phyloP scores from a whole-genome alignment of 2,797 vertebrate species.

The Helicolenus hilgendorfi region DNA sequence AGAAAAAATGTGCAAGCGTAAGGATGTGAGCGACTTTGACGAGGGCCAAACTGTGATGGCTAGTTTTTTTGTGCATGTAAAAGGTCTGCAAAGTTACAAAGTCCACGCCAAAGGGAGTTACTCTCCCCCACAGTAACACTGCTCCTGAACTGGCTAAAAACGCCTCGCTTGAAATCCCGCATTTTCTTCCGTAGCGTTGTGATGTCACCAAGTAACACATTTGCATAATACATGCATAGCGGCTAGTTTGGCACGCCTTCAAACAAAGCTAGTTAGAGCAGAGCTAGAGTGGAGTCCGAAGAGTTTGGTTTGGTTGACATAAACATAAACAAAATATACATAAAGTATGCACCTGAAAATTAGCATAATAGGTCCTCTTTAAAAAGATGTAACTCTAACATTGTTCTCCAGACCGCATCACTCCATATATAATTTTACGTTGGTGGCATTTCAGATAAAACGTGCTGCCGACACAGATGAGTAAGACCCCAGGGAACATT shows the following conservation, averaged over 20 bases:
- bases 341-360: too few species aligned
- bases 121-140: too few species aligned
- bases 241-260: not conserved
- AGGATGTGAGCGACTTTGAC: too few species aligned
- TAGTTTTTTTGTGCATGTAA: too few species aligned
- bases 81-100: too few species aligned
- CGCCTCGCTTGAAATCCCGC: too few species aligned
- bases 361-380: not conserved
- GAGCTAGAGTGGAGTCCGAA: not conserved
- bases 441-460: constrained; percentile 13
- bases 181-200: too few species aligned
- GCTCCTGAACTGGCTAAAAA: too few species aligned
- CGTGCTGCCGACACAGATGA: constrained; percentile 38
- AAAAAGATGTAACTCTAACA: not conserved
- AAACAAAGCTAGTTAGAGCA: not conserved
- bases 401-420: not conserved
- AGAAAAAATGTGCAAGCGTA: too few species aligned
- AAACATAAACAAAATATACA: too few species aligned
- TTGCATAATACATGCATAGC: not conserved
- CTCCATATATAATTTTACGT: constrained; percentile 7
- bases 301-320: not conserved
- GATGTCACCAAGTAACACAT: not conserved
- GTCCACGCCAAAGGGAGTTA: too few species aligned
- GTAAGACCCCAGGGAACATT: constrained; percentile 18
- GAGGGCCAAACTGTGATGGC: too few species aligned